These are phyloP conservation scores for Dendrolimus kikuchii DNA, from an alignment of 1,140 invertebrate species.

Conservation along the genomic window DNA sequence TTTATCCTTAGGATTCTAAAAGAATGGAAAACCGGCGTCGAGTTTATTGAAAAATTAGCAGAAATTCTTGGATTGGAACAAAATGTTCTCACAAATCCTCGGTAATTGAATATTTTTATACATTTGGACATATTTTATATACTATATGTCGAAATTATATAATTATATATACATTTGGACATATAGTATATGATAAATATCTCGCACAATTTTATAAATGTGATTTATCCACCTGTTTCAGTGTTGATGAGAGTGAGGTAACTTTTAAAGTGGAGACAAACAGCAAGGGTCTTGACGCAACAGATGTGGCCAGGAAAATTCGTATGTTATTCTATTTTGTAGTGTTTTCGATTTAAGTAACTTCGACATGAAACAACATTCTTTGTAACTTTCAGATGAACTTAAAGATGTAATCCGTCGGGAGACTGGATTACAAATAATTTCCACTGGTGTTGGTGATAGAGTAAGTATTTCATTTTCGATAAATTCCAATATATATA, in stretches of 20 bases:
- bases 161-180: neutral
- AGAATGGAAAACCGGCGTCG: slow-evolving; percentile 73
- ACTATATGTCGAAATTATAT: neutral
- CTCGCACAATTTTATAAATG: no score
- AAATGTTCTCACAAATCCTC: slow-evolving; percentile 59
- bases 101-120: slow-evolving; percentile 31
- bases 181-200: neutral
- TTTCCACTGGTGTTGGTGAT: slow-evolving; percentile 84
- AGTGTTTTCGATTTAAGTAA: no score
- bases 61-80: slow-evolving; percentile 75
- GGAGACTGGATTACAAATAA: slow-evolving; percentile 76
- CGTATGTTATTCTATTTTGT: slow-evolving; percentile 63
- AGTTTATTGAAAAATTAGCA: slow-evolving; percentile 74
- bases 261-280: slow-evolving; percentile 88
- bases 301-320: slow-evolving; percentile 80
- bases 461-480: slow-evolving; percentile 73
- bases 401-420: slow-evolving; percentile 76
- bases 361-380: no score
- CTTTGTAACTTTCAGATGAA: slow-evolving; percentile 68
- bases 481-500: neutral
- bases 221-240: slow-evolving; percentile 40
- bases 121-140: neutral
- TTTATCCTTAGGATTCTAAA: slow-evolving; percentile 39
- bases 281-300: slow-evolving; percentile 78
- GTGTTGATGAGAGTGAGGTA: slow-evolving; percentile 83